Evolutionary conservation across 2,888 invertebrate species (phyloP).

Genomic region (Agrilus cyanescens): DNA sequence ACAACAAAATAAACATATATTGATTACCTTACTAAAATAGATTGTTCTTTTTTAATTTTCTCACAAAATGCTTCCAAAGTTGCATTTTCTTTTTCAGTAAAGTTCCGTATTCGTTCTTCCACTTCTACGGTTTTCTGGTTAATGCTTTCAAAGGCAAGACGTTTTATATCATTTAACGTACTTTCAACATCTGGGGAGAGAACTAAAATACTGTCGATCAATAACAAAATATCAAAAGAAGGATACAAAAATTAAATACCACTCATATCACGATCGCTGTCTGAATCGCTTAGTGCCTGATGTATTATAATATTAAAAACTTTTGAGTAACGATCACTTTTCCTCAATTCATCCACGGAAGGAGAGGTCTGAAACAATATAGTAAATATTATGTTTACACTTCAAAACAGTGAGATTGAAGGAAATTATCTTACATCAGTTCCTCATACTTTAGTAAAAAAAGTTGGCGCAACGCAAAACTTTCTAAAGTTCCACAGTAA

Average conservation of each 20-base stretch:
- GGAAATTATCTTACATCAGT: no score
- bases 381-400: not conserved
- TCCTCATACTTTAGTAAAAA: no score
- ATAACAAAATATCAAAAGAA: no score
- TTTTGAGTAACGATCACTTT: constrained; percentile 55
- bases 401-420: no score
- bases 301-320: constrained; percentile 56
- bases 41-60: constrained; percentile 60
- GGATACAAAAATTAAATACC: constrained; percentile 3
- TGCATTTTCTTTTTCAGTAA: constrained; percentile 62
- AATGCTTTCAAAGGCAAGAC: constrained; percentile 55
- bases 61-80: constrained; percentile 62
- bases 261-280: constrained; percentile 5
- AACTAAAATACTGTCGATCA: constrained; percentile 24
- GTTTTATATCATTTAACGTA: constrained; percentile 48
- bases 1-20: not conserved
- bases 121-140: constrained; percentile 57
- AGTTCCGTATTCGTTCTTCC: constrained; percentile 64
- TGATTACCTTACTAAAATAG: constrained; percentile 49
- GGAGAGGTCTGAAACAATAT: constrained; percentile 20
- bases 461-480: no score
- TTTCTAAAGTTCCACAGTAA: no score
- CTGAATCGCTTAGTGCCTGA: constrained; percentile 2
- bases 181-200: constrained; percentile 41
- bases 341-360: constrained; percentile 47